These are phyloP conservation scores for Hippoglossus stenolepis DNA, from an alignment of 2,113 vertebrate genomes.

Conservation along the genomic window DNA sequence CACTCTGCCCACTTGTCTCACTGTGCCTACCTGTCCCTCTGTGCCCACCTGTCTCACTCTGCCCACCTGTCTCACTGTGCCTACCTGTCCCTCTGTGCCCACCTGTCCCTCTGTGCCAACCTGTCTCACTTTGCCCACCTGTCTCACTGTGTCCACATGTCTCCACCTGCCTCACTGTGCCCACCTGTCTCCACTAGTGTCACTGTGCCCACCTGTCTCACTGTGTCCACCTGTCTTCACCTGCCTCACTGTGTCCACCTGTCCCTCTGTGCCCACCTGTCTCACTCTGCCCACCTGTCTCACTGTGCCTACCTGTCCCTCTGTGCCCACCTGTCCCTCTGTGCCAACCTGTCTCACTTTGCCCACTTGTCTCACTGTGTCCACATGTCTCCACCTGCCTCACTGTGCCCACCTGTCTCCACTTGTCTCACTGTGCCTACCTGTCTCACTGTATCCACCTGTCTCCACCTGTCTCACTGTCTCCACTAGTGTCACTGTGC, in stretches of 20 bases:
- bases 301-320: too few species aligned
- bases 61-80: too few species aligned
- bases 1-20: background rate
- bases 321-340: background rate
- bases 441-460: constrained; percentile 79
- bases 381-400: background rate
- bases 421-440: constrained; percentile 78
- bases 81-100: too few species aligned
- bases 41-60: background rate
- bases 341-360: too few species aligned
- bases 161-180: background rate
- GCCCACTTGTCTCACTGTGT: background rate
- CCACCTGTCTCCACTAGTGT: constrained; percentile 67
- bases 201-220: background rate
- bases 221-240: too few species aligned
- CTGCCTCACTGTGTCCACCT: constrained; percentile 74
- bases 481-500: background rate
- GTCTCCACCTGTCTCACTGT: background rate
- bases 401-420: constrained; percentile 3
- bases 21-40: too few species aligned
- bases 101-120: background rate
- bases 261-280: constrained; percentile 24
- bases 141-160: background rate
- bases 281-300: background rate
- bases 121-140: background rate